Evolutionary conservation across 37 sponge, comb jelly and placozoan genomes (phyloP), one percentile per base, ranked within the genome.

Genomic region (Ephydatia muelleri): DNA sequence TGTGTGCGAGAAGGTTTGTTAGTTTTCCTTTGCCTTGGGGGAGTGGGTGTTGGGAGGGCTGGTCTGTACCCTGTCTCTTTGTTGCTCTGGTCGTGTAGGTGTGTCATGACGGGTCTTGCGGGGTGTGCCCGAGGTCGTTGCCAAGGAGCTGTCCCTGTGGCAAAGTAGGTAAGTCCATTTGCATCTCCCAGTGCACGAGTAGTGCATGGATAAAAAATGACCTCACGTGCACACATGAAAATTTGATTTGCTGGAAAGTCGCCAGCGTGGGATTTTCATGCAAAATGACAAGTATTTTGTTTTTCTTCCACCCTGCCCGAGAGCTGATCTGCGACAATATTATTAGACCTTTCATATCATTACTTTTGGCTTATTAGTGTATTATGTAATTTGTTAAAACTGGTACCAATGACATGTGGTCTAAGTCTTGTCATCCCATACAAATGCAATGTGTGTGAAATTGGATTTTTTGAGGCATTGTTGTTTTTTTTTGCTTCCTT

Each of bases 31-130:
- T 5, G 16, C 19, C 0, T 14, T 14, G 16, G 57, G 57, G 16
- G 57, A 21, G 57, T 14, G 16, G 57, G 57, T 14, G 57, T 5
- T 57, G 16, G 16, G 6, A 8, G 8, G 47, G 47, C 47, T 14
- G 19, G 57, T 38, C 33, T 6, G 28, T 68, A 30, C n/a, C n/a
- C n/a, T n/a, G 5, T 80, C 47, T 77, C 26, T 47, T 33, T 76
- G 22, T 34, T 76, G 38, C 38, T 40, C 29, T 77, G 68, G 2
- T 48, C 8, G 25, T 82, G 27, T 77, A 88, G 84, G 85, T 93
- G 48, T 97, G 98, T 67, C 98, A 97, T 84, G 32, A 76, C 25
- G 95, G 92, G 4, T 35, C 34, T 4, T 97, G 98, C 93, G 98
- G 96, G 27, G 73, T 73, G 31, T 97, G 98, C 68, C 94, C 94